These are phyloP conservation scores for Chloromyia formosa DNA, from an alignment of 2,888 invertebrate genomes.

Conservation along the genomic window DNA sequence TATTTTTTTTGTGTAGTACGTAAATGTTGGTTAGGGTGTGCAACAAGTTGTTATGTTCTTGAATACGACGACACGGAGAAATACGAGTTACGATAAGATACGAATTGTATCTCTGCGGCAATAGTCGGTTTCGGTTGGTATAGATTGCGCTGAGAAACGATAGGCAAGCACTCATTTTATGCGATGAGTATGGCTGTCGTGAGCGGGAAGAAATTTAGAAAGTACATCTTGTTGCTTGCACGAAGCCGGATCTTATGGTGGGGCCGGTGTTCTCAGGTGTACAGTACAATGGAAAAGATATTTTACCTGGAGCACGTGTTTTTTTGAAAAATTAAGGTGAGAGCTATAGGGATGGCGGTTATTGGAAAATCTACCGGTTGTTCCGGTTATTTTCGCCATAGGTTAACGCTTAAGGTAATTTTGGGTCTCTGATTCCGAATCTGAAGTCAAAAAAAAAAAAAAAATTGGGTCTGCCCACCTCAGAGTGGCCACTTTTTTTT, in stretches of 20 bases:
- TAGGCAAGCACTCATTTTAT: background rate
- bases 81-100: background rate
- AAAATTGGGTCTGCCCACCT: too few relatives aligned
- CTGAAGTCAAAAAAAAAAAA: too few relatives aligned
- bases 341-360: too few relatives aligned
- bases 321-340: too few relatives aligned
- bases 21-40: background rate
- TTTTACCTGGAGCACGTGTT: background rate
- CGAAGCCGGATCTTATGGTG: background rate
- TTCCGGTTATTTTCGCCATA: too few relatives aligned
- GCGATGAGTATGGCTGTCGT: background rate
- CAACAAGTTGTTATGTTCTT: slow-evolving; percentile 32
- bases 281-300: too few relatives aligned
- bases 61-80: background rate
- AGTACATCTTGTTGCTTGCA: slow-evolving; percentile 6
- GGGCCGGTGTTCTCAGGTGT: slow-evolving; percentile 18
- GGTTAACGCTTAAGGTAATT: too few relatives aligned
- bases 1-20: background rate
- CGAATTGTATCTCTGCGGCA: background rate
- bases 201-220: slow-evolving; percentile 33
- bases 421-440: too few relatives aligned
- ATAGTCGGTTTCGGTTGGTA: background rate
- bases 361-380: too few relatives aligned
- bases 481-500: too few relatives aligned
- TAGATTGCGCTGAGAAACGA: background rate